A percentile compares a stretch with the other conserved stretches of the same genome.
phyloP scores from a whole-genome alignment of 2,888 invertebrate genomes.

The Chalcis sispes region DNA sequence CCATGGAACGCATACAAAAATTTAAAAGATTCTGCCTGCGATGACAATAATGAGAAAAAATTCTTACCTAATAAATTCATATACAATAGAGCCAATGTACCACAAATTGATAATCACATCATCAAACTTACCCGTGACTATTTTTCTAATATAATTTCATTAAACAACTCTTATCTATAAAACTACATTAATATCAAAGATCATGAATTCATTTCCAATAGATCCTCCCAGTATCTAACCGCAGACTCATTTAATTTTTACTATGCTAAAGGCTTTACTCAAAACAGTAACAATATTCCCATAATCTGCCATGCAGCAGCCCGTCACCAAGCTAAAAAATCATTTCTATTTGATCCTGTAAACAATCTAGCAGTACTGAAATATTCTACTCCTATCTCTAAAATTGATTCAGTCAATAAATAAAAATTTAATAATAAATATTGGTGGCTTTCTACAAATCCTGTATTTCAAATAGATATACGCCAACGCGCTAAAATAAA shows the following conservation, averaged over 20 bases:
- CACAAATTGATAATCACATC: neutral
- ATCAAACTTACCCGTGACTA: constrained; percentile 10
- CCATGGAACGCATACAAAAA: constrained; percentile 22
- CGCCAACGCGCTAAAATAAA: too few species aligned
- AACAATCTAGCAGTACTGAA: neutral
- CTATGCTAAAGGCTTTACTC: neutral
- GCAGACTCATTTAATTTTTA: neutral
- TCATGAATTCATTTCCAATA: neutral
- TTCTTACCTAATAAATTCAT: constrained; percentile 8
- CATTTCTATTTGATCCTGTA: too few species aligned
- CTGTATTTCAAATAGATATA: too few species aligned
- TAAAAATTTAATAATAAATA: neutral
- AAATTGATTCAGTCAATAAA: neutral
- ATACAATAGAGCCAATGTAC: constrained; percentile 20
- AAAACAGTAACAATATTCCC: neutral
- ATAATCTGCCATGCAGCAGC: neutral
- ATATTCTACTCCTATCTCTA: neutral
- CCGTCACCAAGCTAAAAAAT: constrained; percentile 2
- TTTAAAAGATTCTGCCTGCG: constrained; percentile 32
- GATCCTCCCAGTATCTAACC: neutral
- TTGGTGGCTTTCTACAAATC: neutral
- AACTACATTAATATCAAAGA: neutral
- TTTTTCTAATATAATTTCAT: neutral
- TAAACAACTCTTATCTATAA: neutral
- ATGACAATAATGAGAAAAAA: neutral